Evolutionary conservation across 1,140 invertebrate genomes (phyloP), one percentile per base, ranked within the genome.

Genomic region (Mycetomoellerius zeteki): DNA sequence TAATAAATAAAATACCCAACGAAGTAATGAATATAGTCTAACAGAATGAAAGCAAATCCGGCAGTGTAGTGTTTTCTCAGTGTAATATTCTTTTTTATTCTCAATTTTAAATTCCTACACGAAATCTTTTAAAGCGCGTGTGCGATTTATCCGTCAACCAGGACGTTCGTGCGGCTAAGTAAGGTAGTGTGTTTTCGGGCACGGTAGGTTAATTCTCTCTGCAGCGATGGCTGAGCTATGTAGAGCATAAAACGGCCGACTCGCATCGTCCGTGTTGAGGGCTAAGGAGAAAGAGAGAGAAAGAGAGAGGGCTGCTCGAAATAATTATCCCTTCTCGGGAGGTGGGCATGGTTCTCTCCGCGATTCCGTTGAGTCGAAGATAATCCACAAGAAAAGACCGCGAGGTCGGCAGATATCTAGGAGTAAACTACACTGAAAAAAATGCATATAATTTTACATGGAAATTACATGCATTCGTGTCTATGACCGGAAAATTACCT

Each of bases 241-340:
- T 92, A 94, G 94, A 95, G 94, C 94, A 94, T 95, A 95, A 95
- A 94, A 94, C 93, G 90, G 89, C 90, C 89, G 86, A 89, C 87
- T 88, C 89, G 84, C 65, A 81, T 88, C 89, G 69, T 73, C 85
- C 80, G 10, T 27, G 30, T 77, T 21, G 77, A 52, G 64, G 65
- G 43, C 64, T 65, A 43, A 56, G 77, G 82, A 88, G 21, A 64
- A 58, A 69, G 86, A 75, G 80, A 73, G 65, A 69, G 64, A 88
- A 14, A 64, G 50, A 75, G 80, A 72, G 65, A 69, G 64, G 64
- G 69, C 85, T 90, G 67, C 88, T 92, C 64, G 86, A 91, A 91
- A 92, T 92, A 91, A 93, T 93, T 87, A 87, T 90, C 72, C 67
- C 62, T 78, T 56, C 47, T 64, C 75, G 60, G 43, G n/a, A 82